A percentile compares a stretch with the other conserved stretches of the same genome.
Evolutionary conservation across 2,113 vertebrate genomes (phyloP).

Genomic region (Dicrurus megarhynchus): DNA sequence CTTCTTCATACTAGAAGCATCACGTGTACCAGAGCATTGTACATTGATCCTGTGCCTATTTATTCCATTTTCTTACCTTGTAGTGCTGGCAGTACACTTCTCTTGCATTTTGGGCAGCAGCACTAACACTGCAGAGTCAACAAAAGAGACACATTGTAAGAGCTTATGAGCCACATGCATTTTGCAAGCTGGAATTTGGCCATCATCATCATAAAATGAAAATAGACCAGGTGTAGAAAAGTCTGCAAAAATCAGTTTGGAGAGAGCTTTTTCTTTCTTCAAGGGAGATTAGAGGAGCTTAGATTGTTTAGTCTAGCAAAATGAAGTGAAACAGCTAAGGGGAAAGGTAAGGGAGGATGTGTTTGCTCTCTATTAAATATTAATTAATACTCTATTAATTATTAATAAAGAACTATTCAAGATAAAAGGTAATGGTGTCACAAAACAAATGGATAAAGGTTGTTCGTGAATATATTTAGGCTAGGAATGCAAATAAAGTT

Average conservation of each 20-base stretch:
- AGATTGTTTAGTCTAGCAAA: slow-evolving; percentile 38
- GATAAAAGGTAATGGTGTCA: slow-evolving; percentile 55
- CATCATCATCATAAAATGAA: neutral
- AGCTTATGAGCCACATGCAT: neutral
- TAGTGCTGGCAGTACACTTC: neutral
- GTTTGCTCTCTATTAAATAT: slow-evolving; percentile 56
- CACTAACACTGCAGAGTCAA: neutral
- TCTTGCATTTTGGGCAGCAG: neutral
- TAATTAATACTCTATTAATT: slow-evolving; percentile 38
- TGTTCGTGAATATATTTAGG: slow-evolving; percentile 7
- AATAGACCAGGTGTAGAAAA: neutral
- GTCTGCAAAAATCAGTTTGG: neutral
- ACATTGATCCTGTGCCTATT: neutral
- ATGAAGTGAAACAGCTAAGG: neutral
- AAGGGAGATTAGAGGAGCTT: slow-evolving; percentile 4
- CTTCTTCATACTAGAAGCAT: neutral
- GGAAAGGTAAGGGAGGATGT: slow-evolving; percentile 36
- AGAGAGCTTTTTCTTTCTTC: neutral
- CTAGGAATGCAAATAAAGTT: neutral
- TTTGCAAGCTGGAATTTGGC: neutral
- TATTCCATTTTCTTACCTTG: neutral
- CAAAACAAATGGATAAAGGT: slow-evolving; percentile 49
- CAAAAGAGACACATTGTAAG: neutral
- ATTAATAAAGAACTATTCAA: slow-evolving; percentile 41
- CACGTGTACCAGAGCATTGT: neutral